Evolutionary conservation across 2,797 vertebrate genomes (phyloP), one percentile per base, ranked within the genome.

Genomic region (Anguilla megastoma): DNA sequence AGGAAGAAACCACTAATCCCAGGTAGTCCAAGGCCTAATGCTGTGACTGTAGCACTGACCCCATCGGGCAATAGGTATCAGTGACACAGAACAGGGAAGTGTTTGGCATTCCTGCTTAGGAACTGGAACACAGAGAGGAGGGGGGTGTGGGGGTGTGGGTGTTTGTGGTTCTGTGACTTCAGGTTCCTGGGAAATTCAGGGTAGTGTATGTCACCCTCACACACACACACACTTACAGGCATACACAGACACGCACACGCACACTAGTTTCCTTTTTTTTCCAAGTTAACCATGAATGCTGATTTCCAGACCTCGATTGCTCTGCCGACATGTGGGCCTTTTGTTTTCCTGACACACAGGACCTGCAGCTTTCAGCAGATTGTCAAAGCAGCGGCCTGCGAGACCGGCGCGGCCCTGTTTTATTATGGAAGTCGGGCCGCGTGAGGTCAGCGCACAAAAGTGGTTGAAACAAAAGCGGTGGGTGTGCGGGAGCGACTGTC

Each of bases 11-110:
- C 33, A 21, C 50, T 52, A 88, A 56, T 86, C 12, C 85, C 33
- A 18, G 4, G 27, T 41, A 33, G 58, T 21, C 56, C 84, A 8
- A 82, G 86, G 63, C 83, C 41, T 56, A 50, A 82, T 69, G 66
- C 86, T 50, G 9, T 45, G 54, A 52, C 56, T 36, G 14, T 84
- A 84, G 84, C 30, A 83, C 10, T 84, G 89, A 83, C 84, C 85
- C 86, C 63, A 50, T 41, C 27, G 85, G 83, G 54, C 58, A 30
- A 41, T 88, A 89, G 88, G 89, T 89, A 89, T 90, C 86, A 85
- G 56, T 83, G 85, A 85, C 88, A 86, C 86, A 91, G 87, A 91
- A 54, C 85, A 89, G 89, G 63, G 87, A 48, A 50, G 74, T 86
- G 86, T 76, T 87, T 87, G 84, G 86, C 84, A 85, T 89, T 90